Base-by-base conservation (phyloP, 2,113 vertebrate species). In the Agelaius phoeniceus region DNA sequence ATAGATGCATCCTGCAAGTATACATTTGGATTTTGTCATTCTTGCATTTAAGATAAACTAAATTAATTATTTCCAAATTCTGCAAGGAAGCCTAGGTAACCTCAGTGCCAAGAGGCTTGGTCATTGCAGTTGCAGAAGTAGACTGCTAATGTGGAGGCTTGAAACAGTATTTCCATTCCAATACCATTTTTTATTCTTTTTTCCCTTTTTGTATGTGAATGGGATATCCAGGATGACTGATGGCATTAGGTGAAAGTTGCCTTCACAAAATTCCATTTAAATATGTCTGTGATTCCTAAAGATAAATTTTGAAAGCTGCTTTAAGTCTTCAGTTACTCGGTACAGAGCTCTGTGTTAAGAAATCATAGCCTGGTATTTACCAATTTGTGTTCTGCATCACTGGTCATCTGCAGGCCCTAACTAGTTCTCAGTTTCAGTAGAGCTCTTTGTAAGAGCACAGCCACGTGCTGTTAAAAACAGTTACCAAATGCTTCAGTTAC, bases 191-290 rank as follows among this genome's bases (percentile, higher is more conserved):
- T 71, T 68, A 84, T 86, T 96, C 28, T 76, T 2, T 93, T 90
- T 90, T 62, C 59, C 3, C 14, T 76, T 86, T 77, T 73, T 46
- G 19, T 75, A 27, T 74, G 46, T 75, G 71, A 35, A 61, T 90
- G 81, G 59, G 48, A 65, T 92, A 69, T 63, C 57, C 48, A 52
- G 54, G 66, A 62, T 76, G 85, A 86, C 51, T 88, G 37, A 78
- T 76, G 43, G 28, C 39, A 57, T 72, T 77, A 93, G 67, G 37
- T 85, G n/a, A 59, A 92, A 89, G 61, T 79, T 92, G 35, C 57
- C 61, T 31, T 94, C 83, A 63, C 73, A 87, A 85, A 90, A 89
- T 89, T 91, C 74, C 48, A 46, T 63, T 78, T 93, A 78, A 81
- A 68, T 73, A 63, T 54, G 19, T 89, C 68, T 83, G 0, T 85